Evolutionary conservation across 2,797 vertebrate species (phyloP).

Genomic region (Meda fulgida): DNA sequence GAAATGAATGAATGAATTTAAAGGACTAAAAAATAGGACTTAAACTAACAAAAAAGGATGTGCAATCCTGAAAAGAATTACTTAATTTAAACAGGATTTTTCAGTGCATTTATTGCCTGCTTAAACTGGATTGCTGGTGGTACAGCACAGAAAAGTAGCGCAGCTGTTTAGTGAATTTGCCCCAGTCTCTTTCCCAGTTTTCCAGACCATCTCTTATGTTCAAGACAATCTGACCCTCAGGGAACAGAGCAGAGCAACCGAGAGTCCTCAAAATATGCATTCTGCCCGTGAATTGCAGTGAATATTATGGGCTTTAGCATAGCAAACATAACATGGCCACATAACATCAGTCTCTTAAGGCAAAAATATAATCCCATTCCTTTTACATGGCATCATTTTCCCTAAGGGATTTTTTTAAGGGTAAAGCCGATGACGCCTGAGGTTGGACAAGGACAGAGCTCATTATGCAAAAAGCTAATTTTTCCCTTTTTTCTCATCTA

Average conservation of each 20-base stretch:
- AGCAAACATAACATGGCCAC: constrained; percentile 25
- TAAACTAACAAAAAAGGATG: neutral
- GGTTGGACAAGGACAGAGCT: constrained; percentile 35
- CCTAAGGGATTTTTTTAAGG: constrained; percentile 12
- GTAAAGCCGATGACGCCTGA: constrained; percentile 32
- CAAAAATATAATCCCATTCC: constrained; percentile 38
- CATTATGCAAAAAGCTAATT: constrained; percentile 38
- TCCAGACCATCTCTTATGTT: constrained; percentile 45
- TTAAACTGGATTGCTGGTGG: no score
- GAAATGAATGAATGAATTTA: neutral
- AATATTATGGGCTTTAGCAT: constrained; percentile 8
- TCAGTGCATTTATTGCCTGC: neutral
- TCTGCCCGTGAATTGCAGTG: constrained; percentile 20
- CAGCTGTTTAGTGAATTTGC: constrained; percentile 35
- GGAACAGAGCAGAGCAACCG: constrained; percentile 37
- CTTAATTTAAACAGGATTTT: neutral
- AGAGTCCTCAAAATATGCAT: constrained; percentile 42
- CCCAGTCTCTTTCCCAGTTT: constrained; percentile 27
- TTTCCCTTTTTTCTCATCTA: constrained; percentile 29
- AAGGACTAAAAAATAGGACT: neutral
- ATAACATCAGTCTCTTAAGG: constrained; percentile 14
- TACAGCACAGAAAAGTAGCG: constrained; percentile 14
- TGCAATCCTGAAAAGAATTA: neutral
- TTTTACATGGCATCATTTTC: constrained; percentile 27
- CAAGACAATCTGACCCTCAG: constrained; percentile 41